Percentiles rank a stretch among this genome's conserved stretches.
Evolutionary conservation across 2,113 vertebrate genomes (phyloP).

Genomic region (Physeter macrocephalus): DNA sequence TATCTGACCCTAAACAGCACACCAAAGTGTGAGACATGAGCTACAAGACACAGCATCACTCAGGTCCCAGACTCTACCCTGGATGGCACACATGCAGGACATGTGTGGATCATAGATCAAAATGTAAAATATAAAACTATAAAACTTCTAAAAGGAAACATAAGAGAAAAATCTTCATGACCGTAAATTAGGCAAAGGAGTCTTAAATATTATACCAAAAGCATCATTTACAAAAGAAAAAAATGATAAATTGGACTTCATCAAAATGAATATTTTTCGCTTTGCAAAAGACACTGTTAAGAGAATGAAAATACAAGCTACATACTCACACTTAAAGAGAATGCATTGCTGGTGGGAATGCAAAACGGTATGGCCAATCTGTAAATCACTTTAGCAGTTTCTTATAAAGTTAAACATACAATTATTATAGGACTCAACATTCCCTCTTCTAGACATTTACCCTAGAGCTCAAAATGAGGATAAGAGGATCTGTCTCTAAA

Average conservation of each 20-base stretch:
- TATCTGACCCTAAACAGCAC: background rate
- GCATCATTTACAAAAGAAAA: background rate
- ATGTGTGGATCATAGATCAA: background rate
- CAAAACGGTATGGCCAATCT: background rate
- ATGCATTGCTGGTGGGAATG: background rate
- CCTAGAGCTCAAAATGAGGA: background rate
- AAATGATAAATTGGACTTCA: background rate
- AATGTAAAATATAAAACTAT: background rate
- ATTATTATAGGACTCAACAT: background rate
- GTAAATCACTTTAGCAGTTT: background rate
- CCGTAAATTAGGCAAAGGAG: background rate
- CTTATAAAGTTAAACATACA: background rate
- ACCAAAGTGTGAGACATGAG: background rate
- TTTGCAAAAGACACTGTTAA: background rate
- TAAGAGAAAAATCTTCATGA: background rate
- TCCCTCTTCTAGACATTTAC: background rate
- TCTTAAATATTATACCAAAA: background rate
- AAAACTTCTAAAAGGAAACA: background rate
- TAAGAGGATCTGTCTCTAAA: background rate
- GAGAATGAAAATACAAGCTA: background rate
- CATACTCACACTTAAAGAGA: background rate
- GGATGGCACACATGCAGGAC: background rate
- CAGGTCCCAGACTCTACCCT: background rate
- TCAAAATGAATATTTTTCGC: slow-evolving; percentile 4
- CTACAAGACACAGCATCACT: background rate